Conservation (phyloP, 37 sponge, comb jelly and placozoan species). For the Corticium candelabrum region DNA sequence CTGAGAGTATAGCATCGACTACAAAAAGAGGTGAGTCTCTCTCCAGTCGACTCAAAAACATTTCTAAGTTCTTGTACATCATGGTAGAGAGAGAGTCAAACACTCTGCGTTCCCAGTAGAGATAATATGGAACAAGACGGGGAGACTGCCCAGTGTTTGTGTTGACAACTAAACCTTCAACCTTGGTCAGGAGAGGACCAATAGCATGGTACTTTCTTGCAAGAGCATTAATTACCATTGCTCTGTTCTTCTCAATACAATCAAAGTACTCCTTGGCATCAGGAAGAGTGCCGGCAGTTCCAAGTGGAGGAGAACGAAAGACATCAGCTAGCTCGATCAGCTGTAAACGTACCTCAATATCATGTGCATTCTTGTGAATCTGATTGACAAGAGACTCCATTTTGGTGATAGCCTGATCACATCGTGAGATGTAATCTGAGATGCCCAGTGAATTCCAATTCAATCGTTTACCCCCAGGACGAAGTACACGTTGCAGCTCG, state of each 20-base stretch:
- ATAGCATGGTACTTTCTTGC: slow-evolving; percentile 91
- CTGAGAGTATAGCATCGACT: slow-evolving; percentile 81
- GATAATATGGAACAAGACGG: slow-evolving; percentile 60
- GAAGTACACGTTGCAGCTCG: slow-evolving; percentile 65
- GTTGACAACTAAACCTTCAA: slow-evolving; percentile 88
- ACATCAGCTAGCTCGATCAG: slow-evolving; percentile 72
- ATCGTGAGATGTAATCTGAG: slow-evolving; percentile 86
- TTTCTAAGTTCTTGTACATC: slow-evolving; percentile 59
- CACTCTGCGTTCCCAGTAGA: slow-evolving; percentile 82
- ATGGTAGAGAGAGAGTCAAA: slow-evolving; percentile 50
- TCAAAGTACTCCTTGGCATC: slow-evolving; percentile 73
- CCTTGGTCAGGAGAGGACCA: slow-evolving; percentile 91
- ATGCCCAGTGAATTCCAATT: slow-evolving; percentile 99
- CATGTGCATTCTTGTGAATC: slow-evolving; percentile 92
- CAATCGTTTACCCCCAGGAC: slow-evolving; percentile 88
- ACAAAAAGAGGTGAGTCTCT: slow-evolving; percentile 67
- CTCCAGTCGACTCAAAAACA: slow-evolving; percentile 38
- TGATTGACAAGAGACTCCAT: slow-evolving; percentile 95
- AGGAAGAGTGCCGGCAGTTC: not conserved
- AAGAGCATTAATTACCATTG: slow-evolving; percentile 35
- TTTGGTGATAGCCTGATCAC: slow-evolving; percentile 83
- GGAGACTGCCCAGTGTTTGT: slow-evolving; percentile 83
- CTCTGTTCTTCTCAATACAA: slow-evolving; percentile 56
- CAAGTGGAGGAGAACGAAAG: slow-evolving; percentile 27
- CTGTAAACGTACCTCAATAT: slow-evolving; percentile 82